Percentiles rank a stretch among this genome's conserved stretches.
These are phyloP conservation scores for Todus mexicanus DNA, from an alignment of 2,797 vertebrate species.

Conservation along the genomic window DNA sequence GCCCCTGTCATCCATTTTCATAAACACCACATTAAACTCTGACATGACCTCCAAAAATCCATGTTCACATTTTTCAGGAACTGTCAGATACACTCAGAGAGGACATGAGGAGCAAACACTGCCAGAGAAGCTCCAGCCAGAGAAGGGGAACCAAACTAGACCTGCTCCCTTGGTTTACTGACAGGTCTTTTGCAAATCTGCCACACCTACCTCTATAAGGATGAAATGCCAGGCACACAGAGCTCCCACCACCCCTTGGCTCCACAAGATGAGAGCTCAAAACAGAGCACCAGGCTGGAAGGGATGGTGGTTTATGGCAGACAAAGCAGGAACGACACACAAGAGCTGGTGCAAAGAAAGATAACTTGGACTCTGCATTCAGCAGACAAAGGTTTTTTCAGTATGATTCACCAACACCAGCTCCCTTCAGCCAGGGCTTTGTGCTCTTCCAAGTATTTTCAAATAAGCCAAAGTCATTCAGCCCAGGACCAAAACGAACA, in stretches of 20 bases:
- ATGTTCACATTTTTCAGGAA: constrained; percentile 19
- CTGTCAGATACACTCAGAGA: not conserved
- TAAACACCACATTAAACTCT: constrained; percentile 40
- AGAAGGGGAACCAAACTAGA: not conserved
- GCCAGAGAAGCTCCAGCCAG: not conserved
- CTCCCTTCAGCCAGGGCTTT: not conserved
- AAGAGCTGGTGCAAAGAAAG: not conserved
- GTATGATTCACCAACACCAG: not conserved
- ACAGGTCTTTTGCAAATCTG: not conserved
- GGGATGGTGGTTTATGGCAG: not conserved
- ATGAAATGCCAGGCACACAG: not conserved
- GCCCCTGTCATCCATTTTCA: constrained; percentile 25
- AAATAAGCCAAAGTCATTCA: not conserved
- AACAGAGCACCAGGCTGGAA: not conserved
- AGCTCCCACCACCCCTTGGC: not conserved
- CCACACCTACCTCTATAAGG: not conserved
- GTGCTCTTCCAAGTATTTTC: not conserved
- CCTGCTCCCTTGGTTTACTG: not conserved
- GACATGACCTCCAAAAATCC: constrained; percentile 53
- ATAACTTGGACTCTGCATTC: not conserved
- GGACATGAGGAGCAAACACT: not conserved
- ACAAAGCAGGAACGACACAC: not conserved
- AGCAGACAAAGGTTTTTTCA: not conserved
- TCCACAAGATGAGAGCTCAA: not conserved
- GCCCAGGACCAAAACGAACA: not conserved